phyloP scores from a whole-genome alignment of 1,140 invertebrate species.

The Drosophila equinoxialis region DNA sequence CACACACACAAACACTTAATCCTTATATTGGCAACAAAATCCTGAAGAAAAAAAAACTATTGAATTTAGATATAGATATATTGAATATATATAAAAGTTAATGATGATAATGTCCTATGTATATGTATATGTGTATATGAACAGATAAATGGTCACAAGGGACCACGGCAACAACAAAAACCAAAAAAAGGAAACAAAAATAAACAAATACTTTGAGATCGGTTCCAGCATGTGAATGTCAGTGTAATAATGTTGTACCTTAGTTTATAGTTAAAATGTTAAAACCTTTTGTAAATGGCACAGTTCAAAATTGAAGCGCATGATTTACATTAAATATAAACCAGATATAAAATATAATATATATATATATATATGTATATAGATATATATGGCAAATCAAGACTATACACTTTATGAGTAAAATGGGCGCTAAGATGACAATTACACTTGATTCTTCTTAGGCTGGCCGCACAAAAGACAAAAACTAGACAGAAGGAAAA shows the following conservation, averaged over 20 bases:
- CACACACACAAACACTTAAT: constrained; percentile 4
- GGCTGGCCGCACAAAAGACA: constrained; percentile 2
- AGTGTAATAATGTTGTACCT: constrained; percentile 54
- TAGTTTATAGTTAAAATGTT: constrained; percentile 29
- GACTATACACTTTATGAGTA: constrained; percentile 35
- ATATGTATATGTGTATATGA: constrained; percentile 46
- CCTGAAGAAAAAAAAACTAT: background rate
- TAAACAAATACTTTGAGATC: constrained; percentile 13
- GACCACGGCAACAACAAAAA: constrained; percentile 36
- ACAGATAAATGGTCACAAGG: constrained; percentile 52
- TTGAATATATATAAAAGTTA: constrained; percentile 15
- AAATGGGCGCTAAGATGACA: background rate
- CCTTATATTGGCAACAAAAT: constrained; percentile 1
- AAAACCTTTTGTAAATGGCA: constrained; percentile 20
- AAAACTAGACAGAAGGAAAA: constrained; percentile 57
- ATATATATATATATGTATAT: background rate
- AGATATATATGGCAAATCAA: constrained; percentile 11
- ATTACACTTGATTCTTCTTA: constrained; percentile 4
- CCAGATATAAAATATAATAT: background rate
- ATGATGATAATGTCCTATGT: constrained; percentile 31
- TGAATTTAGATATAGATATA: background rate
- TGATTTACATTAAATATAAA: constrained; percentile 24
- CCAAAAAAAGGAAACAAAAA: background rate
- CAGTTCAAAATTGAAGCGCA: constrained; percentile 5
- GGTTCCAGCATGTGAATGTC: constrained; percentile 43